Evolutionary conservation across 2,888 invertebrate species (phyloP), one percentile per base, ranked within the genome.

Genomic region (Cataglyphis albicans): DNA sequence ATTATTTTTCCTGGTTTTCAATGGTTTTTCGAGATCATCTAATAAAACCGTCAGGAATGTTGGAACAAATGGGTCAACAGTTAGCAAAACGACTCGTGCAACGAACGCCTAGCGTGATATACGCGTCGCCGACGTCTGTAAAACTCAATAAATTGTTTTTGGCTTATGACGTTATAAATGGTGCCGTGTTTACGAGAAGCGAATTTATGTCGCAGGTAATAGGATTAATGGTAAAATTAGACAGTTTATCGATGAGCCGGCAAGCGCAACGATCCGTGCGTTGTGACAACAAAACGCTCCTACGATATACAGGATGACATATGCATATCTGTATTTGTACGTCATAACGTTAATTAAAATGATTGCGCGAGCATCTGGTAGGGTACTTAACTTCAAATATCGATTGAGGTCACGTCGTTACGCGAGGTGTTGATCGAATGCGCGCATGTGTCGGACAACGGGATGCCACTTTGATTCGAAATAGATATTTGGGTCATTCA

Each of bases 211-310:
- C 87, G 86, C 85, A 83, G 78, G 64, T 88, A 89, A 89, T 87
- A 84, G 84, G 90, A 91, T 92, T 90, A 90, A 91, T 89, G 87
- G 82, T 64, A 75, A 90, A 90, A 91, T 91, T 91, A 91, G 90
- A 89, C 86, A 87, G 87, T 88, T 90, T 90, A 90, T 91, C 89
- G 91, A 89, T 84, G 86, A 87, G 61, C 74, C 65, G 29, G 44
- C 70, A 29, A 57, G 38, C 32, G 72, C 29, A 55, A 78, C 76
- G 61, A 52, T 61, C 35, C 59, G n/a, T 73, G 68, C 75, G 67
- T 61, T 52, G 59, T 61, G 68, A 81, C 74, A 73, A 72, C 72
- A 83, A 75, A 75, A 63, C 70, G 32, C 63, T 44, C 59, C 80
- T 82, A 65, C 52, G 38, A 10, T 38, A 41, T 12, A 76, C 78